Evolutionary conservation across 2,797 vertebrate species (phyloP), one percentile per base, ranked within the genome.

Genomic region (Tolypeutes matacus): DNA sequence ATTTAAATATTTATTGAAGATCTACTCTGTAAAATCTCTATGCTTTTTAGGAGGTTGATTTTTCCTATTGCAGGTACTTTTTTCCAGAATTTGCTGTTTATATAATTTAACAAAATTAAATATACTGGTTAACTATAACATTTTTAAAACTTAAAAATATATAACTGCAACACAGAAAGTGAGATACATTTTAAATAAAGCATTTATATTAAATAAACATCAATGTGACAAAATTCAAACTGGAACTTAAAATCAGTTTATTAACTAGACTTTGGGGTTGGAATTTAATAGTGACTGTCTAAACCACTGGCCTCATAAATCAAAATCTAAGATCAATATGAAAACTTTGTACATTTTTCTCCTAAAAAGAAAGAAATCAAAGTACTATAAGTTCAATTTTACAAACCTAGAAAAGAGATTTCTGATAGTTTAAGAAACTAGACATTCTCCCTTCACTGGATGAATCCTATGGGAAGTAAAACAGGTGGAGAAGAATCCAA

Each of bases 111-210:
- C 53, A 70, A 91, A 90, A 64, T 85, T 64, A 67, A 81, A 21
- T 11, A 27, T n/a, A 3, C 5, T 60, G 39, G 13, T 34, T 78
- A 89, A 77, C 39, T 56, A 21, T 25, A 31, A 67, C 11, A 39
- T 58, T 69, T 29, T 84, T 65, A 89, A 81, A 88, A 82, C 36
- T 69, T 72, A 58, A 94, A 94, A 75, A 89, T 70, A 53, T 81
- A 92, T 31, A 51, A 81, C 31, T 73, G 4, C 12, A 21, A 81
- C 5, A 64, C 53, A 27, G 21, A 58, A 65, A 82, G 29, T 13
- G 42, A 53, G 5, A 51, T n/a, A 34, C 10, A 27, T n/a, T n/a
- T 69, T 51, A n/a, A 51, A 18, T 64, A 42, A 92, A 86, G 70
- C 4, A 60, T 64, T 62, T 82, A 86, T 5, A 58, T 49, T 64